Percentiles rank a stretch among this genome's conserved stretches.
Conservation (phyloP, 1,140 invertebrate genomes). For the Stratiolaelaps scimitus region DNA sequence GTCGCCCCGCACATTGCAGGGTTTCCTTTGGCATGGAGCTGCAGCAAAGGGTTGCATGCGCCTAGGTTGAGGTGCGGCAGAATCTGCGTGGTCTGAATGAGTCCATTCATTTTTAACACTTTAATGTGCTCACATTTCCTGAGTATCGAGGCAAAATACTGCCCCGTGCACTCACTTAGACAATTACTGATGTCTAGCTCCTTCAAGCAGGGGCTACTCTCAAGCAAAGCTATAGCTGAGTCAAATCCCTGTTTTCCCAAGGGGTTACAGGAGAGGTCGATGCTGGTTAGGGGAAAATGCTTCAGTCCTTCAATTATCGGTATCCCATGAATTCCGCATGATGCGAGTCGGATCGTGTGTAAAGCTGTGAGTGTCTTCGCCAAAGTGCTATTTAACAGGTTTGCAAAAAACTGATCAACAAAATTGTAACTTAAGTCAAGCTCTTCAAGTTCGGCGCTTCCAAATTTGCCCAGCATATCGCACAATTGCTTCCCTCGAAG, state of each 20-base stretch:
- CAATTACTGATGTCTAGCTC: constrained; percentile 17
- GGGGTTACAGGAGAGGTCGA: constrained; percentile 12
- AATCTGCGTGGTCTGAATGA: too few species aligned
- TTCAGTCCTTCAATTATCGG: not conserved
- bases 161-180: not conserved
- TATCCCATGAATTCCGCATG: not conserved
- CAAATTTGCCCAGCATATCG: constrained; percentile 10
- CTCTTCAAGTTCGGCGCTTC: not conserved
- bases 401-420: constrained; percentile 17
- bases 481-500: constrained; percentile 5
- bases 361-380: not conserved
- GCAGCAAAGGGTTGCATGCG: too few species aligned
- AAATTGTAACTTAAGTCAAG: constrained; percentile 18
- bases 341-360: not conserved
- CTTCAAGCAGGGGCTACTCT: not conserved
- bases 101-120: too few species aligned
- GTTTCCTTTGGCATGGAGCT: too few species aligned
- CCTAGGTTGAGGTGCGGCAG: too few species aligned
- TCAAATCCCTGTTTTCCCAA: not conserved
- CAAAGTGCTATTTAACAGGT: not conserved
- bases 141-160: too few species aligned
- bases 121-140: too few species aligned
- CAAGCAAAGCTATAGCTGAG: not conserved
- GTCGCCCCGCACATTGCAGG: too few species aligned
- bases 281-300: not conserved